Conservation (phyloP, 2,888 invertebrate species). For the Tanytarsus gracilentus region DNA sequence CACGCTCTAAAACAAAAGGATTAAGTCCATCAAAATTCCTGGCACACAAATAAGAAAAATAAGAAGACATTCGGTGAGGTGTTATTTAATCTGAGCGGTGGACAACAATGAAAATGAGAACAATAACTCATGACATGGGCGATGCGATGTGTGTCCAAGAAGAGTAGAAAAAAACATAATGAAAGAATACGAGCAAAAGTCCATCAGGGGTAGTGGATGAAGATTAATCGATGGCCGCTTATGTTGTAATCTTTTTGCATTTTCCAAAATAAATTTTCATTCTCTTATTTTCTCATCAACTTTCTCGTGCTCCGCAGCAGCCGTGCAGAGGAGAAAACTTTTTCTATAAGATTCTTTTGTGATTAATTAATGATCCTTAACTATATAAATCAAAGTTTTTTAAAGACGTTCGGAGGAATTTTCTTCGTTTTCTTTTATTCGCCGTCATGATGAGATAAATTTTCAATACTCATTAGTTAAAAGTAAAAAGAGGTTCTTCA, state of each 20-base stretch:
- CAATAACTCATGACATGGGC: constrained; percentile 1
- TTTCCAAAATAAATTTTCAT: neutral
- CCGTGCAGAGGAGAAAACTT: too few species aligned
- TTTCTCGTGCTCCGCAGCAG: too few species aligned
- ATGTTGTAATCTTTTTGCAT: neutral
- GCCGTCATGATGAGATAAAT: too few species aligned
- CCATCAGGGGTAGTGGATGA: neutral
- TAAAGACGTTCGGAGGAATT: too few species aligned
- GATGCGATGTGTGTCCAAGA: neutral
- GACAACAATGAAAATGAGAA: neutral
- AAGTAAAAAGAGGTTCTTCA: too few species aligned
- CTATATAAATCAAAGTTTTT: too few species aligned
- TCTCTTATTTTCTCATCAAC: neutral
- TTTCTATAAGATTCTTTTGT: too few species aligned
- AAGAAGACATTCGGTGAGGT: neutral
- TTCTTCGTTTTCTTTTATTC: too few species aligned
- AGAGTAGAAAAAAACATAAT: neutral
- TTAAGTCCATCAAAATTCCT: constrained; percentile 24
- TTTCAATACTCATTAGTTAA: too few species aligned
- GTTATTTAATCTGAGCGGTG: neutral
- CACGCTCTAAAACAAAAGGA: constrained; percentile 7
- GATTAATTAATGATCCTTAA: too few species aligned
- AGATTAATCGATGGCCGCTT: constrained; percentile 1
- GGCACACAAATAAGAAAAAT: neutral
- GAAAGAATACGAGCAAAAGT: neutral